Conservation (phyloP, 1,140 invertebrate genomes). For the Chymomyza costata region DNA sequence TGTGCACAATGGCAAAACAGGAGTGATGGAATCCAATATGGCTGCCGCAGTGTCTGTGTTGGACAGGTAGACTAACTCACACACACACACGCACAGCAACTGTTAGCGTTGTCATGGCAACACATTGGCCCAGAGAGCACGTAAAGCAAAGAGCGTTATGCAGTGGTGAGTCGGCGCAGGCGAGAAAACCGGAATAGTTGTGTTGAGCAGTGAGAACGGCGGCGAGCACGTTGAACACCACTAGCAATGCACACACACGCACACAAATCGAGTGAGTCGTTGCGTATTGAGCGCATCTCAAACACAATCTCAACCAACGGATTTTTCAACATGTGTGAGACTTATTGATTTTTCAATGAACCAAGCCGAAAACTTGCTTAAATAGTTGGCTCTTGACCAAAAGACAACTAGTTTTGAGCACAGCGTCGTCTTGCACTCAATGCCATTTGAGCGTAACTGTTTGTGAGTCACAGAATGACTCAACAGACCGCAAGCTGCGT, state of each 20-base stretch:
- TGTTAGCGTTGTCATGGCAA: constrained; percentile 55
- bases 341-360: constrained; percentile 67
- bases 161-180: constrained; percentile 61
- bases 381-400: constrained; percentile 37
- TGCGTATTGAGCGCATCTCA: too few species aligned
- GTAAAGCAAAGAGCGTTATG: constrained; percentile 6
- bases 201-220: constrained; percentile 5
- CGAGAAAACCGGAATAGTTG: constrained; percentile 47
- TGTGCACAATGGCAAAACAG: constrained; percentile 29
- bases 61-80: constrained; percentile 60
- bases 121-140: constrained; percentile 10
- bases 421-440: constrained; percentile 34
- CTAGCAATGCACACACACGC: constrained; percentile 12
- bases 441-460: too few species aligned
- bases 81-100: constrained; percentile 4
- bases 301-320: too few species aligned
- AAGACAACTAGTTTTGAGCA: constrained; percentile 6
- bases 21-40: constrained; percentile 73
- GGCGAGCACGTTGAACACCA: too few species aligned
- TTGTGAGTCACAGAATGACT: too few species aligned
- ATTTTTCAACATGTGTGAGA: constrained; percentile 28
- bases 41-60: constrained; percentile 50
- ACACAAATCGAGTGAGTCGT: constrained; percentile 22
- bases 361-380: constrained; percentile 21
- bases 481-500: too few species aligned